Base-by-base conservation (phyloP, 2,888 invertebrate species). In the Drosophila planitibia region DNA sequence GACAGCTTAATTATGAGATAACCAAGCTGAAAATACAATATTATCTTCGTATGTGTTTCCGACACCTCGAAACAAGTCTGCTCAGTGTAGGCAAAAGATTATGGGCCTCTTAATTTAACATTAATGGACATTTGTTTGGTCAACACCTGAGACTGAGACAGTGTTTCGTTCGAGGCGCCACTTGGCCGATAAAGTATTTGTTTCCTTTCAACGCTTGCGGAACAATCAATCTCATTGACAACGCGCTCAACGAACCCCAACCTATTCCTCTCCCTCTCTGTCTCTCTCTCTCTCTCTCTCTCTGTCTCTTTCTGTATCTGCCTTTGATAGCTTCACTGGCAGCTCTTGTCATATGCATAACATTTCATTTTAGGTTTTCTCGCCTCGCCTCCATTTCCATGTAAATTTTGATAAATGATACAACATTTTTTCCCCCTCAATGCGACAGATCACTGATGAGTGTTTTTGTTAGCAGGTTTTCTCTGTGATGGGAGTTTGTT, bases 161-260 rank as follows among this genome's bases (percentile, higher is more conserved):
- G 25, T 28, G 60, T 41, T 33, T 37, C 25, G 10, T 59, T 47
- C 54, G 69, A 52, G 61, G 79, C 79, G 79, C 76, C 79, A 75
- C 55, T 79, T 71, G 57, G 57, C 41, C 57, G 59, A 53, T 71
- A 65, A 53, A 44, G 41, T 70, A 33, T 74, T 53, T 62, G 53
- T 59, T 79, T 64, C 61, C 64, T 53, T 64, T 39, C 47, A 57
- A 35, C 61, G 55, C 64, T 64, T 54, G n/a, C 55, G 63, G 67
- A 79, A 85, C 80, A 85, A 86, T 85, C 87, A 86, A 86, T 85
- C 84, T 84, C 87, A 85, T 85, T 85, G 85, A 87, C 82, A 82
- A 75, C 68, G 58, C 55, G 37, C 70, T 57, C 72, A 63, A 64
- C 9, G 49, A 22, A 58, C n/a, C 37, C 52, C 19, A 57, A 52